Evolutionary conservation across 1,140 invertebrate genomes (phyloP), one percentile per base, ranked within the genome.

Genomic region (Drosophila sulfurigaster): DNA sequence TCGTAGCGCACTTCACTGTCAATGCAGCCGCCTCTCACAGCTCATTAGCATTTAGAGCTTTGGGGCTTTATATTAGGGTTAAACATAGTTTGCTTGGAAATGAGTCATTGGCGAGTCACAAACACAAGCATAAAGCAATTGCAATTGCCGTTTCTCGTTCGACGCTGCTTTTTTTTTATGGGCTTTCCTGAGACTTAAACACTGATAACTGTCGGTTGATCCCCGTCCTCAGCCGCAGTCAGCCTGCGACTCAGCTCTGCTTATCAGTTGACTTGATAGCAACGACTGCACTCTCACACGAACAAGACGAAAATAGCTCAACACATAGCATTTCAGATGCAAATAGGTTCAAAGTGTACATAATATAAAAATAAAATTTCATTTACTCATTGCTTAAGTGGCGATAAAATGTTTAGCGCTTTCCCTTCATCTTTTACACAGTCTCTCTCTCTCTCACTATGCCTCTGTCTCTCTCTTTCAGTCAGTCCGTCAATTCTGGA

Each of bases 21-120:
- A 1, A 8, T 48, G 11, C 13, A 57, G 38, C 65, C 32, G 41
- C 43, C 5, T 1, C 32, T 5, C 38, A 43, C 13, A 38, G 10
- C 67, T 82, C 68, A 86, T 86, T 86, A 82, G 76, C 83, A 88
- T 77, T 73, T 63, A 8, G 46, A 64, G 74, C 58, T 64, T 52
- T 48, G 69, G 64, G 64, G 74, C 58, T 81, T 85, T 60, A 78
- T 77, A 25, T 66, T 56, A 58, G 83, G 79, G 76, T 71, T 79
- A 74, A 75, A 54, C 75, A 51, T 66, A 48, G 49, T 60, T 62
- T 64, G 59, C 41, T 41, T 65, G 46, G 32, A 75, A 76, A 73
- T 86, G 79, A 87, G 71, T 86, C 82, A 86, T 83, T 83, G 78
- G 78, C 52, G 77, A 41, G 62, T 56, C 60, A 65, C 67, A 62